Conservation (phyloP, 2,888 invertebrate species). For the Lacanobia oleracea region DNA sequence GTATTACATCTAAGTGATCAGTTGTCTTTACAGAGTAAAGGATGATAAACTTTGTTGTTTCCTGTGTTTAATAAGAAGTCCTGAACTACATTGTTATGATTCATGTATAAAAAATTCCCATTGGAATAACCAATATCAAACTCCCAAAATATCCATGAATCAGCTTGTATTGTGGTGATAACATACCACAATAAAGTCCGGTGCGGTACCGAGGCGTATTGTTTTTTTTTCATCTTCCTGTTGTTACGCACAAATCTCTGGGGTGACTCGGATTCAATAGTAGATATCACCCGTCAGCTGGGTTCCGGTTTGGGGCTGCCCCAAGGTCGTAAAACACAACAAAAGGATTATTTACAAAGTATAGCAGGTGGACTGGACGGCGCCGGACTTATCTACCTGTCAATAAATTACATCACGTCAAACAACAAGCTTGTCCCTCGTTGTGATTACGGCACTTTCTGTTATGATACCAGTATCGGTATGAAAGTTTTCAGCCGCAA, state of each 20-base stretch:
- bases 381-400: constrained; percentile 46
- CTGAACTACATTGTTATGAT: background rate
- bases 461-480: background rate
- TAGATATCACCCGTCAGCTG: constrained; percentile 50
- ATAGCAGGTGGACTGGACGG: constrained; percentile 54
- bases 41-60: background rate
- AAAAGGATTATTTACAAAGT: constrained; percentile 60
- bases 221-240: constrained; percentile 24
- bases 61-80: background rate
- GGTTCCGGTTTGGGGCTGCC: constrained; percentile 49
- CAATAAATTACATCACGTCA: constrained; percentile 46
- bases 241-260: constrained; percentile 43
- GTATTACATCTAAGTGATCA: background rate
- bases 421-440: constrained; percentile 28
- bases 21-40: background rate
- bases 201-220: constrained; percentile 7
- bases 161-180: background rate
- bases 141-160: constrained; percentile 11
- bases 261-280: constrained; percentile 50
- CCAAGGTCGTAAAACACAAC: constrained; percentile 59
- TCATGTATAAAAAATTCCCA: constrained; percentile 3
- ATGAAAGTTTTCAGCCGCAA: constrained; percentile 20
- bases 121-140: background rate
- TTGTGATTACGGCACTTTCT: constrained; percentile 19
- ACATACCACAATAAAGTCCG: constrained; percentile 8